Percentiles rank a stretch among this genome's conserved stretches.
Evolutionary conservation across 2,888 invertebrate genomes (phyloP).

Genomic region (Ophraella communa): DNA sequence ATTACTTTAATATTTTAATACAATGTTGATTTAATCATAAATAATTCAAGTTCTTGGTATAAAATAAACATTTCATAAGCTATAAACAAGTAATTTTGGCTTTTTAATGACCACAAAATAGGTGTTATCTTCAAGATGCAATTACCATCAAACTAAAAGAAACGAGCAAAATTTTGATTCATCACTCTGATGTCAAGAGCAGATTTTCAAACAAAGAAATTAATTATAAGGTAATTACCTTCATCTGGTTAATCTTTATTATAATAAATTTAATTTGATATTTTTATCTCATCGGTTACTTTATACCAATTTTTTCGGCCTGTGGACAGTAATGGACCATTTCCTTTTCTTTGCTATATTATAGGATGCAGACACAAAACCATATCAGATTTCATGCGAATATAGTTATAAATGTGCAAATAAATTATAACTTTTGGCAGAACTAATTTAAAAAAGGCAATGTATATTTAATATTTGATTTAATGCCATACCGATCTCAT

Average conservation of each 20-base stretch:
- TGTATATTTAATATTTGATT: background rate
- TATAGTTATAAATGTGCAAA: background rate
- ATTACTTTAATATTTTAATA: background rate
- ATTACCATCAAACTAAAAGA: conserved; percentile 30
- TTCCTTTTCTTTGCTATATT: background rate
- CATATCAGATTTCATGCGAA: conserved; percentile 1
- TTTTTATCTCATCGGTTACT: conserved; percentile 25
- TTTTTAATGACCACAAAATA: conserved; percentile 32
- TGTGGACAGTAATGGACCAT: conserved; percentile 12
- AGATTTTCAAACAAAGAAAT: conserved; percentile 36
- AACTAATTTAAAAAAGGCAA: background rate
- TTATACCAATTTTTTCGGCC: conserved; percentile 17
- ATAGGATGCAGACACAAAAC: background rate
- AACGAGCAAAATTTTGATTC: conserved; percentile 29
- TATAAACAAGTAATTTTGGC: conserved; percentile 23
- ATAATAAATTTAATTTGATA: conserved; percentile 33
- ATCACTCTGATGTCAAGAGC: conserved; percentile 29
- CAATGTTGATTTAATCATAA: conserved; percentile 10
- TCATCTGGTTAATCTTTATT: conserved; percentile 30
- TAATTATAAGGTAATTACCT: conserved; percentile 35
- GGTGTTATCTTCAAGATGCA: conserved; percentile 29
- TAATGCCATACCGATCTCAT: too few species aligned
- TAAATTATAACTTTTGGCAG: background rate
- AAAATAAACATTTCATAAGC: conserved; percentile 21
- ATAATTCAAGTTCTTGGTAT: conserved; percentile 13